Base-by-base conservation (phyloP, 2,113 vertebrate genomes). In the Baryphthengus martii region DNA sequence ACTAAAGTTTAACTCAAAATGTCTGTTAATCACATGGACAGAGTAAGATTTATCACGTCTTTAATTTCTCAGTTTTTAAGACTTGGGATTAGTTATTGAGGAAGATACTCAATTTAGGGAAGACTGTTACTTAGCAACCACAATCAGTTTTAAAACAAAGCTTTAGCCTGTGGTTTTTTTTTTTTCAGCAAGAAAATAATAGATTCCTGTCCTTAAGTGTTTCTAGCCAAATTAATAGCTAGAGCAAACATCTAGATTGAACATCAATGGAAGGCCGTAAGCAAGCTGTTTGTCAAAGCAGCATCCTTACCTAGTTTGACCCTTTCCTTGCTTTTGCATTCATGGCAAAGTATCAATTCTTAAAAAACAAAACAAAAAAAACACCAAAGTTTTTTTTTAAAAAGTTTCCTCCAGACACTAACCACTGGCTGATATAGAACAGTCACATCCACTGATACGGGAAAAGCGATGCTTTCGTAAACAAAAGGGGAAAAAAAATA, bases 51-150 rank as follows among this genome's bases (percentile, higher is more conserved):
- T 84, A 95, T 63, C 26, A 1, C 0, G 0, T 47, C 61, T 85
- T 94, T 84, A 50, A 84, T 92, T 92, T 94, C 82, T 91, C 56
- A 80, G 52, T 94, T 93, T 95, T 88, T 93, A 78, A 93, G 85
- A 84, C 44, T 89, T 31, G 31, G 56, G 33, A 95, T 88, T 85
- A 94, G 68, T 72, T 93, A 68, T 71, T 14, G 8, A 75, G 63
- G 80, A 93, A 92, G 85, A 94, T 55, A 52, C 55, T 88, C 42
- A 73, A 45, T 90, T 92, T 90, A 93, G 39, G 82, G 55, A 78
- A 88, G 59, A 74, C 52, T 90, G 95, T 93, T 90, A 91, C 93
- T 94, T 88, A 95, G 93, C 95, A 97, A 96, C 93, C 68, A 56
- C 80, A 96, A 94, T 78, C 26, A 10, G 76, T 86, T 96, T 94